These are phyloP conservation scores for Procambarus clarkii DNA, from an alignment of 1,140 invertebrate species.

Conservation along the genomic window DNA sequence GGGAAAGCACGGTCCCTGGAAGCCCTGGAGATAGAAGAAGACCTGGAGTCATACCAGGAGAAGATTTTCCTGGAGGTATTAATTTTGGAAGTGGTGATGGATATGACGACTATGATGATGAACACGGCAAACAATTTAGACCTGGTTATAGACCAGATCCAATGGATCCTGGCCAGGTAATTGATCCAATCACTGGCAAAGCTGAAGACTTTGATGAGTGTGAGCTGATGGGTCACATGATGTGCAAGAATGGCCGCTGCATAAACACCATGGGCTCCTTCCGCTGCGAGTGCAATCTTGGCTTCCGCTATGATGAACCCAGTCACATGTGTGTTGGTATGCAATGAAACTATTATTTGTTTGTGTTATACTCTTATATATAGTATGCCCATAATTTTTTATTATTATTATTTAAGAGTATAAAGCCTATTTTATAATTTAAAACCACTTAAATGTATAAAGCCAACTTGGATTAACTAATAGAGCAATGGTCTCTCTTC, in stretches of 20 bases:
- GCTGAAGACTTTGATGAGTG: constrained; percentile 89
- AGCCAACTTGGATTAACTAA: no score
- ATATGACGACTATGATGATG: neutral
- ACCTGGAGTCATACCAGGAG: neutral
- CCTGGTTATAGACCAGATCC: neutral
- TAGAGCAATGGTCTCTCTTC: no score
- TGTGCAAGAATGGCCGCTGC: constrained; percentile 89
- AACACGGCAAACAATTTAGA: neutral
- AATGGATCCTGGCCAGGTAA: constrained; percentile 81
- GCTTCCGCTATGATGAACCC: constrained; percentile 85
- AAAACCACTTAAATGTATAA: no score
- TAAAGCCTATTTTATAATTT: no score
- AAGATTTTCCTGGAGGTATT: neutral
- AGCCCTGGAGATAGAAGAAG: neutral
- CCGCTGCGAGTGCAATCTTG: constrained; percentile 82
- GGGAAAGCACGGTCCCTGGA: neutral
- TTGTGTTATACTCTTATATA: neutral
- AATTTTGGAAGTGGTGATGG: neutral
- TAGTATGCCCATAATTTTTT: neutral
- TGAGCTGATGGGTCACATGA: constrained; percentile 86
- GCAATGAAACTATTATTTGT: neutral
- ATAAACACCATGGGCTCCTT: constrained; percentile 88
- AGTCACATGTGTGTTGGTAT: constrained; percentile 85
- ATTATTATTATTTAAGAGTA: no score
- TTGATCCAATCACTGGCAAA: constrained; percentile 79